Evolutionary conservation across 2,797 vertebrate genomes (phyloP), one percentile per base, ranked within the genome.

Genomic region (Dendrocincla fuliginosa): DNA sequence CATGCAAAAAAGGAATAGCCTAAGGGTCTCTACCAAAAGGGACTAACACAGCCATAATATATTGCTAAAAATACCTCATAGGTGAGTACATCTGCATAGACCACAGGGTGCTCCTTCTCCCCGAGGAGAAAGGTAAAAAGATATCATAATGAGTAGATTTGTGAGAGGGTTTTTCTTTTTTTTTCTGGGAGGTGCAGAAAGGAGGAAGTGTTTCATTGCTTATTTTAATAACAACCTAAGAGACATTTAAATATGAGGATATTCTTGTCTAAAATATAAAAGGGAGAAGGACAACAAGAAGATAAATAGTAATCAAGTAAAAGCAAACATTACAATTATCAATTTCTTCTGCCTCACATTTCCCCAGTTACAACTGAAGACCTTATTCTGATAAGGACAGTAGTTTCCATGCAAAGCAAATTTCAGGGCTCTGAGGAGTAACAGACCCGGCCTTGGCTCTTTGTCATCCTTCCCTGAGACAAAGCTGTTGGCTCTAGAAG

Each of bases 1-100:
- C 4, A 2, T 41, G 57, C n/a, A 67, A 57, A 95, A 94, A 75
- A 87, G 41, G 71, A 92, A 17, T 87, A 96, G 78, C 89, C 86
- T 75, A 42, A 61, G 65, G 76, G 37, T 87, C 16, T 87, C 30
- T 82, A n/a, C 76, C 60, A 79, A 86, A 39, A 69, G 25, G 27
- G 39, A 57, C 61, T 88, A 60, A 61, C 18, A 56, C 20, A 88
- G 27, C 12, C 28, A 32, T 55, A 65, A 77, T 27, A 33, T 5
- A n/a, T 30, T 74, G 41, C 65, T 87, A 90, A 81, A 85, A 95
- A 94, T 74, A 90, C 19, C 44, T 91, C 47, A 41, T 4, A 90
- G 87, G 86, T 91, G 50, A 84, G 42, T 12, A 5, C 11, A 57
- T 86, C 53, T 86, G 27, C 33, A 35, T 0, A 52, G 64, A 47